phyloP scores from a whole-genome alignment of 2,113 vertebrate species.

The Cryptotis parvus region DNA sequence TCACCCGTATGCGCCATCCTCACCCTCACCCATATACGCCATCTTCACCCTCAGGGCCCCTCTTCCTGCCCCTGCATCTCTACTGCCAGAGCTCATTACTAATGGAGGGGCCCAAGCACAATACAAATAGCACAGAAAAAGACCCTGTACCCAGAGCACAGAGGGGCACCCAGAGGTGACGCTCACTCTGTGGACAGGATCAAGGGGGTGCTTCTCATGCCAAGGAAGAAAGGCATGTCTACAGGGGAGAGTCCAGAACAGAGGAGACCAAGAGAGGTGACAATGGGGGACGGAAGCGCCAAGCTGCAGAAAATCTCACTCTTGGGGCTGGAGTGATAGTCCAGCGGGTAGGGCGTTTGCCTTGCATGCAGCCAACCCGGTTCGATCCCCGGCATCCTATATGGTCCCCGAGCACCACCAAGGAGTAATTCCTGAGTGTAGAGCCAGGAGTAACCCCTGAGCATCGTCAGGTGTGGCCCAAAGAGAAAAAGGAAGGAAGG shows the following conservation, averaged over 20 bases:
- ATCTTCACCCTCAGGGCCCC: neutral
- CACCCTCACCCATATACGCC: too few relatives aligned
- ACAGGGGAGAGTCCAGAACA: neutral
- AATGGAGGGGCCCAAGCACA: neutral
- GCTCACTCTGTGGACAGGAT: neutral
- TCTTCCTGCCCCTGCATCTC: neutral
- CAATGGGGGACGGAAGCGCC: neutral
- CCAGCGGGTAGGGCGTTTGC: too few relatives aligned
- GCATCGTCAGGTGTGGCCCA: too few relatives aligned
- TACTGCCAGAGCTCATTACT: neutral
- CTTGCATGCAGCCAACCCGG: too few relatives aligned
- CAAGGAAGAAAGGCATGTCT: neutral
- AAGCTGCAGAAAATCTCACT: too few relatives aligned
- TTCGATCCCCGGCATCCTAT: too few relatives aligned
- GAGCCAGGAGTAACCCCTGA: too few relatives aligned
- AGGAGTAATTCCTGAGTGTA: too few relatives aligned
- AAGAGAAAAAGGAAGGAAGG: too few relatives aligned
- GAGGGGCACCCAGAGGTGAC: neutral
- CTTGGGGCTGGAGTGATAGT: too few relatives aligned
- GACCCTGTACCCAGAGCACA: fast-evolving
- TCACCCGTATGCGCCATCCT: too few relatives aligned
- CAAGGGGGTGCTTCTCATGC: neutral
- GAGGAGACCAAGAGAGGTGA: neutral
- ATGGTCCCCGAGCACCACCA: too few relatives aligned
- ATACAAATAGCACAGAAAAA: neutral